A percentile compares a stretch with the other conserved stretches of the same genome.
Evolutionary conservation across 2,113 vertebrate species (phyloP).

Genomic region (Pipa parva): DNA sequence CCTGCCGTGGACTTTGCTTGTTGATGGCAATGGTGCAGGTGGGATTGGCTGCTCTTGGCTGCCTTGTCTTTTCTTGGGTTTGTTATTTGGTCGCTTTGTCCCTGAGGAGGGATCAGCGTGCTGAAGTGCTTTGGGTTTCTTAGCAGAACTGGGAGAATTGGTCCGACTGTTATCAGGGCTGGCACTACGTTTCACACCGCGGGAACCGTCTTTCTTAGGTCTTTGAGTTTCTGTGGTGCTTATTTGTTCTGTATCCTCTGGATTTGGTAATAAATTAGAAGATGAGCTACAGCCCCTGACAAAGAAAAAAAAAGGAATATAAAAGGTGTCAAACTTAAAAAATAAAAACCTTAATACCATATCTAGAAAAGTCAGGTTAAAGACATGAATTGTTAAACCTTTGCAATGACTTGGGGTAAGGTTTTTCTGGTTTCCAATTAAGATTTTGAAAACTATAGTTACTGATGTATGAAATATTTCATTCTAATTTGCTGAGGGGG

Average conservation of each 20-base stretch:
- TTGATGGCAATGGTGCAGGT: slow-evolving; percentile 76
- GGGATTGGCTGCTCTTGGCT: slow-evolving; percentile 68
- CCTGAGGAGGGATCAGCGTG: slow-evolving; percentile 76
- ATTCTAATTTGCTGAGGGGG: no score
- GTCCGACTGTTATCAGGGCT: slow-evolving; percentile 88
- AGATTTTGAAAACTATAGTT: no score
- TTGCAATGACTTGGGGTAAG: no score
- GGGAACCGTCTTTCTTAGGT: slow-evolving; percentile 84
- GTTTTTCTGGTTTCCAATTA: no score
- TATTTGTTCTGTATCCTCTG: slow-evolving; percentile 85
- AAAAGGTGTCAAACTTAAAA: no score
- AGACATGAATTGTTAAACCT: no score
- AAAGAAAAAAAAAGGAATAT: slow-evolving; percentile 52
- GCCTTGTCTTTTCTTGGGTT: slow-evolving; percentile 88
- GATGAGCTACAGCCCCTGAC: slow-evolving; percentile 87
- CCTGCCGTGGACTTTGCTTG: slow-evolving; percentile 83
- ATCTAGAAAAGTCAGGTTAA: no score
- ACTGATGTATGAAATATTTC: no score
- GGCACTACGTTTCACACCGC: slow-evolving; percentile 89
- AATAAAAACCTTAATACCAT: no score
- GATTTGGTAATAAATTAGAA: slow-evolving; percentile 78
- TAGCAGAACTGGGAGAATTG: slow-evolving; percentile 85
- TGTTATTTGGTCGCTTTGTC: slow-evolving; percentile 77
- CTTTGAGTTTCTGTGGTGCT: slow-evolving; percentile 86
- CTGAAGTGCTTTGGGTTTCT: slow-evolving; percentile 88